These are phyloP conservation scores for Neomicropteryx cornuta DNA, from an alignment of 1,140 invertebrate genomes.

Conservation along the genomic window DNA sequence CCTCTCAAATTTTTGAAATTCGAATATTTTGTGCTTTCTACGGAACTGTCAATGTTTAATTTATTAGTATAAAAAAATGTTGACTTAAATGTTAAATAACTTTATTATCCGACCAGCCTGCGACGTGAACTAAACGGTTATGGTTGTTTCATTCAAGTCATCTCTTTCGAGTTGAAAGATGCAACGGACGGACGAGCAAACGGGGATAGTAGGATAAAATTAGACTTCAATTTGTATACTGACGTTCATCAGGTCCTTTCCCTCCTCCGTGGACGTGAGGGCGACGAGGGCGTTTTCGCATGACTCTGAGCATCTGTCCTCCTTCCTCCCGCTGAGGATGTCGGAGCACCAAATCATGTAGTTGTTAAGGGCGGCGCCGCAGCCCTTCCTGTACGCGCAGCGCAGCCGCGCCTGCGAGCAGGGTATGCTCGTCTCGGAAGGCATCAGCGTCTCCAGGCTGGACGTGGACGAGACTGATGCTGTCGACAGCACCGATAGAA, in stretches of 20 bases:
- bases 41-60: too few species aligned
- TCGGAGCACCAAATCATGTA: constrained; percentile 61
- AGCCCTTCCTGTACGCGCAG: constrained; percentile 62
- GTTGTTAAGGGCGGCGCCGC: constrained; percentile 58
- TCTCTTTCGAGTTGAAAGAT: too few species aligned
- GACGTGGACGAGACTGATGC: constrained; percentile 23
- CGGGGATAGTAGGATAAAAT: too few species aligned
- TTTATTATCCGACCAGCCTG: too few species aligned
- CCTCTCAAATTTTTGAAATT: too few species aligned
- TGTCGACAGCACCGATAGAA: constrained; percentile 25
- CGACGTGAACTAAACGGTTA: too few species aligned
- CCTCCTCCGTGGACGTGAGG: constrained; percentile 65
- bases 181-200: too few species aligned
- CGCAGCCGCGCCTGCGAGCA: constrained; percentile 58
- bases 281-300: constrained; percentile 67
- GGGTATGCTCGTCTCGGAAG: constrained; percentile 21
- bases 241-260: constrained; percentile 59
- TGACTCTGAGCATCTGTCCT: constrained; percentile 50
- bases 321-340: constrained; percentile 44
- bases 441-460: constrained; percentile 18
- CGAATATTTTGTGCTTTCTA: too few species aligned
- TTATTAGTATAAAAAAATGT: too few species aligned
- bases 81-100: too few species aligned
- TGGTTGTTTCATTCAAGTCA: too few species aligned
- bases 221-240: too few species aligned